Evolutionary conservation across 2,797 vertebrate genomes (phyloP).

Genomic region (Ceryle rudis): DNA sequence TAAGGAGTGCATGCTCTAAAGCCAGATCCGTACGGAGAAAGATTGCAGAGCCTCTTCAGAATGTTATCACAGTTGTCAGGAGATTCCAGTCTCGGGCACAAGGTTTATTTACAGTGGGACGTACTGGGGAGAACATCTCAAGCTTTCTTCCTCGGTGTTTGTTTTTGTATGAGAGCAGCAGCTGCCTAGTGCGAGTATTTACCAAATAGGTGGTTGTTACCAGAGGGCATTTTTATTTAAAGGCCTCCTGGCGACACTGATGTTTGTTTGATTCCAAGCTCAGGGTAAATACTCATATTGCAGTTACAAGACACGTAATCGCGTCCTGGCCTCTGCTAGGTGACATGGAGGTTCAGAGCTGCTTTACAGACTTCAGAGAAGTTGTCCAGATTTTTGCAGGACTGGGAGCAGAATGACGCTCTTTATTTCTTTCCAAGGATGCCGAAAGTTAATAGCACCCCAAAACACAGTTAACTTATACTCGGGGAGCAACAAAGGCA

Average conservation of each 20-base stretch:
- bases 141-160: not conserved
- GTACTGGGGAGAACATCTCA: not conserved
- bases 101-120: not conserved
- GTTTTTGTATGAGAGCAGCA: not conserved
- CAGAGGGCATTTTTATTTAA: not conserved
- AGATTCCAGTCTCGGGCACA: not conserved
- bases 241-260: not conserved
- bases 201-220: not conserved
- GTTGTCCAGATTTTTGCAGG: not conserved
- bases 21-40: not conserved
- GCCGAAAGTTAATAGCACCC: not conserved
- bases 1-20: accelerated
- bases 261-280: not conserved
- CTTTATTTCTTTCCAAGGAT: not conserved
- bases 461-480: not conserved
- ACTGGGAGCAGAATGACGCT: not conserved
- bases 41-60: not conserved
- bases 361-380: not conserved
- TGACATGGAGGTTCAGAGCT: not conserved
- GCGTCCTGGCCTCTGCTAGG: not conserved
- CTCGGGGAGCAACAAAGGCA: not conserved
- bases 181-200: not conserved
- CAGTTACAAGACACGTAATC: not conserved
- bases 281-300: not conserved
- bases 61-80: not conserved